These are phyloP conservation scores for Riparia riparia DNA, from an alignment of 2,113 vertebrate genomes.

Conservation along the genomic window DNA sequence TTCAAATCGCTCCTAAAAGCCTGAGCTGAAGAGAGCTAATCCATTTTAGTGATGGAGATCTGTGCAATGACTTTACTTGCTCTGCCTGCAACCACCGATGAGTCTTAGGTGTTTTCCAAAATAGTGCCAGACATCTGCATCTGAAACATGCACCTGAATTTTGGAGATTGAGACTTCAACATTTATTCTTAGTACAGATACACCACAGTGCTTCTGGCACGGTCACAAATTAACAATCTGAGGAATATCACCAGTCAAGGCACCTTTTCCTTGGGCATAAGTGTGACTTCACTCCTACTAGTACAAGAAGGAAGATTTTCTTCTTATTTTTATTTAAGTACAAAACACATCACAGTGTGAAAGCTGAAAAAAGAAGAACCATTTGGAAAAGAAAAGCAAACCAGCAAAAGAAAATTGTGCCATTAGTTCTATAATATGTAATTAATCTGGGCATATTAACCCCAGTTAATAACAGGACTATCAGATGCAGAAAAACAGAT, in stretches of 20 bases:
- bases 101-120: not conserved
- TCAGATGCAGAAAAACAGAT: not conserved
- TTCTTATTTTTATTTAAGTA: not conserved
- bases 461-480: not conserved
- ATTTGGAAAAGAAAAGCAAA: not conserved
- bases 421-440: not conserved
- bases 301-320: not conserved
- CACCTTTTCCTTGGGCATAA: not conserved
- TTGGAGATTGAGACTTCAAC: not conserved
- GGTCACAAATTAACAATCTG: not conserved
- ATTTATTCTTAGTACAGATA: not conserved
- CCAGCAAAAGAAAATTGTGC: not conserved
- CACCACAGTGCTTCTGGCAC: not conserved
- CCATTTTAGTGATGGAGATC: not conserved
- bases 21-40: not conserved
- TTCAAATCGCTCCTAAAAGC: not conserved
- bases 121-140: not conserved
- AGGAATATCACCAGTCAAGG: not conserved
- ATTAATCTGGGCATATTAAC: not conserved
- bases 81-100: not conserved
- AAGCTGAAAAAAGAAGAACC: not conserved
- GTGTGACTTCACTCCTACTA: not conserved
- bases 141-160: not conserved
- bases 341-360: not conserved
- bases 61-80: not conserved